Conservation (phyloP, 1,140 invertebrate species). For the Melipona quadrifasciata region DNA sequence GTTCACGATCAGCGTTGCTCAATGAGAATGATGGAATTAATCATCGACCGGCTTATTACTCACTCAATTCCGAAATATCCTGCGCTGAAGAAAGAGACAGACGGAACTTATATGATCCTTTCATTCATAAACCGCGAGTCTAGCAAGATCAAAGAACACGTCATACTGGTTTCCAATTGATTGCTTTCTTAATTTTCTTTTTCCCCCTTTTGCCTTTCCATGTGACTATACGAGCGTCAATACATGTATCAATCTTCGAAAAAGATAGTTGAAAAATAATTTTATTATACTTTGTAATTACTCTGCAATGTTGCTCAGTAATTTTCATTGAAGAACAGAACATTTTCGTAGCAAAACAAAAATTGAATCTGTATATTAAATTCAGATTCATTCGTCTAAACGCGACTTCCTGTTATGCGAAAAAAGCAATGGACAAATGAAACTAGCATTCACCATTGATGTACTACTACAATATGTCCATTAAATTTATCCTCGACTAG, state of each 20-base stretch:
- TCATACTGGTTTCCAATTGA: conserved; percentile 24
- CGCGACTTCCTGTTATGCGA: too few species aligned
- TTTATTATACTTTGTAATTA: neutral
- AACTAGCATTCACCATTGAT: too few species aligned
- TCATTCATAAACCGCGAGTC: conserved; percentile 8
- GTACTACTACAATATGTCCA: neutral
- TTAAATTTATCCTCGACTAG: neutral
- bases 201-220: neutral
- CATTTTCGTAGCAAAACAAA: neutral
- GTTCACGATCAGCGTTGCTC: conserved; percentile 33
- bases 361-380: too few species aligned
- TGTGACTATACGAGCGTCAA: neutral
- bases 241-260: neutral
- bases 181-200: conserved; percentile 16
- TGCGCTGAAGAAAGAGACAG: neutral
- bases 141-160: conserved; percentile 20
- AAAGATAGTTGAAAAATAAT: neutral
- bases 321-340: neutral
- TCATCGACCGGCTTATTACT: conserved; percentile 50
- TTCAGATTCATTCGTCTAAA: neutral
- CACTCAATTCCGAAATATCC: conserved; percentile 57
- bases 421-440: neutral
- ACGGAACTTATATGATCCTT: neutral
- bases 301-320: neutral
- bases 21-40: conserved; percentile 62